Base-by-base conservation (phyloP, 30 jellyfish, hydroid and myxozoan genomes). In the Catostylus mosaicus region DNA sequence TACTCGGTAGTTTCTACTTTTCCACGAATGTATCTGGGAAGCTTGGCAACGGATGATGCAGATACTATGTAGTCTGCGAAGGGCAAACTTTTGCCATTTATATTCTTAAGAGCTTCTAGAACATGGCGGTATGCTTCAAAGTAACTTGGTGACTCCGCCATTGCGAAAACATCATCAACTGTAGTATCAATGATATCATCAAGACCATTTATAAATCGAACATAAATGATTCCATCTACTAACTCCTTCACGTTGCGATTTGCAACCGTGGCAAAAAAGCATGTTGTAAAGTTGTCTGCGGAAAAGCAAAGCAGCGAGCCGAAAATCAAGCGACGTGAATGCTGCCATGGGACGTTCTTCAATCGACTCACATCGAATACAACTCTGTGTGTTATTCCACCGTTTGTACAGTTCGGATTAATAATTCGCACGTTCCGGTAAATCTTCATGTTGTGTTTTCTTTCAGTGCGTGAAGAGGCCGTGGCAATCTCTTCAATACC, bases 81-180 rank as follows among this genome's bases (percentile, higher is more conserved):
- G 0, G 97, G 93, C 40, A 88, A 19, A 0, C 20, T 23, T 20
- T 88, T 80, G 3, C 60, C 63, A 35, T 57, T 78, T 7, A 84
- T 46, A 1, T 36, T 51, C 40, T 88, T 40, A 22, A 88, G 84
- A 27, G 89, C 80, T 30, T 71, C 89, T 35, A 80, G 56, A 38
- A 88, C 97, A 71, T 88, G 97, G 6, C 83, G 34, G 50, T 88
- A 88, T 19, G 97, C 97, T 73, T 78, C 93, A 69, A 88, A 88
- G 52, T 56, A 88, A 20, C 93, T 24, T 36, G 97, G 97, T 20
- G 87, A 88, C 66, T 88, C 97, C 51, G 78, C 97, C 93, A 88
- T 78, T 22, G 30, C 77, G 82, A 31, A 82, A 10, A 43, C 51
- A 23, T 51, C 70, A 20, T 63, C 37, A 7, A 36, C 23, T 30